Conservation (phyloP, 2,797 vertebrate genomes). For the Rhyacichthys aspro region DNA sequence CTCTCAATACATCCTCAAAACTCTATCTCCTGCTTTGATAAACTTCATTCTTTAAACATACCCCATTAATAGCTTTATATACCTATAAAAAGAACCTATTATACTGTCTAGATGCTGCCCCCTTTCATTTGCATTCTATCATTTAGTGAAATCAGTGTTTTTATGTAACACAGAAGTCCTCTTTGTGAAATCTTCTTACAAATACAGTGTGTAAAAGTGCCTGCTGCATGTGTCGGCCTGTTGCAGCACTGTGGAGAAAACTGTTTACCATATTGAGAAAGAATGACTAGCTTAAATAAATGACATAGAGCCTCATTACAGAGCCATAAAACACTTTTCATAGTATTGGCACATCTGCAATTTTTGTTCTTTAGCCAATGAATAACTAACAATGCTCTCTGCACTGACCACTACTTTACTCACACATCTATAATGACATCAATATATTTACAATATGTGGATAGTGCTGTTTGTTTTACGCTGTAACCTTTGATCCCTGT, state of each 20-base stretch:
- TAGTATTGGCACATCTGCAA: too few relatives aligned
- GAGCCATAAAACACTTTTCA: too few relatives aligned
- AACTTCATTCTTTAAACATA: too few relatives aligned
- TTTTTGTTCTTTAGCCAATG: too few relatives aligned
- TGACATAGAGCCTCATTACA: not conserved
- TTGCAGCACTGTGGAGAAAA: not conserved
- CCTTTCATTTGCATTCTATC: not conserved
- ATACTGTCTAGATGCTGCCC: not conserved
- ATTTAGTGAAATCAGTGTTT: not conserved
- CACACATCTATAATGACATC: not conserved
- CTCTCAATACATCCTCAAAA: too few relatives aligned
- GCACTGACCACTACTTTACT: not conserved
- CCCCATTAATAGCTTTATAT: too few relatives aligned
- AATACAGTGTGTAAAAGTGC: not conserved
- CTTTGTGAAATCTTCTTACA: conserved; percentile 12
- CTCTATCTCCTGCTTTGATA: too few relatives aligned
- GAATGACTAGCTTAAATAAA: not conserved
- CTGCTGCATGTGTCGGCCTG: conserved; percentile 24
- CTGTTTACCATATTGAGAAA: not conserved
- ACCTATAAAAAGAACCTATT: too few relatives aligned
- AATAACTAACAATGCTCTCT: not conserved
- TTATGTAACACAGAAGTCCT: not conserved
- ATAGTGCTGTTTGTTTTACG: conserved; percentile 5
- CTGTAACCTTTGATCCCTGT: conserved; percentile 3
- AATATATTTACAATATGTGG: not conserved